Conservation (phyloP, 37 sponge, comb jelly and placozoan species). For the Crambe crambe region DNA sequence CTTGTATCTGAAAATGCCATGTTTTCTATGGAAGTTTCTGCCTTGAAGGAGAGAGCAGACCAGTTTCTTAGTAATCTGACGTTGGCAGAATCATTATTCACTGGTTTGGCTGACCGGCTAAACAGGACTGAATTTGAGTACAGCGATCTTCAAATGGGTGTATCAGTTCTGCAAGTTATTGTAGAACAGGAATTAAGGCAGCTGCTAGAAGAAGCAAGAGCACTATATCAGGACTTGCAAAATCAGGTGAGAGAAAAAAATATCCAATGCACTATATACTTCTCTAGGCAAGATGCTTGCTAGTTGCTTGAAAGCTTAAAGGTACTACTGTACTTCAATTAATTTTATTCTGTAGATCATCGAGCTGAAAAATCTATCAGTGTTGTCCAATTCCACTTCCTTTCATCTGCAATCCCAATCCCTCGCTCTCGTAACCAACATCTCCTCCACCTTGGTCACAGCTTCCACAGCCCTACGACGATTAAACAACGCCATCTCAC, state of each 20-base stretch:
- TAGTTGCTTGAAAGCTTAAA: too few species aligned
- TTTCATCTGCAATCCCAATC: background rate
- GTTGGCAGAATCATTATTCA: background rate
- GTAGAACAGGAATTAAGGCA: background rate
- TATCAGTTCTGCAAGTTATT: background rate
- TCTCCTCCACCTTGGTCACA: conserved; percentile 2
- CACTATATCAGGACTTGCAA: background rate
- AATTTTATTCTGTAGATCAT: too few species aligned
- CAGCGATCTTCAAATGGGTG: background rate
- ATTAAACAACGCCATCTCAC: conserved; percentile 4
- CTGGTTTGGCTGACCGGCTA: background rate
- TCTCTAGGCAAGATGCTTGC: too few species aligned
- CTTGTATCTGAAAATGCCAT: too few species aligned
- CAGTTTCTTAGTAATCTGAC: too few species aligned
- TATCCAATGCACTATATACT: too few species aligned
- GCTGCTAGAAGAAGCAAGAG: background rate
- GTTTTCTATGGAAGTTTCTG: too few species aligned
- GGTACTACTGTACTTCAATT: too few species aligned
- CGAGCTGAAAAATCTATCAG: too few species aligned
- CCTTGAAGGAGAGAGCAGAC: too few species aligned
- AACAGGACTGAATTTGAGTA: background rate
- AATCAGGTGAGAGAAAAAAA: background rate
- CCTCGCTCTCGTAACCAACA: background rate
- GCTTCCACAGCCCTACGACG: conserved; percentile 9
- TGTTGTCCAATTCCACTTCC: too few species aligned